A percentile compares a stretch with the other conserved stretches of the same genome.
phyloP scores from a whole-genome alignment of 2,797 vertebrate species.

The Alectoris magna region DNA sequence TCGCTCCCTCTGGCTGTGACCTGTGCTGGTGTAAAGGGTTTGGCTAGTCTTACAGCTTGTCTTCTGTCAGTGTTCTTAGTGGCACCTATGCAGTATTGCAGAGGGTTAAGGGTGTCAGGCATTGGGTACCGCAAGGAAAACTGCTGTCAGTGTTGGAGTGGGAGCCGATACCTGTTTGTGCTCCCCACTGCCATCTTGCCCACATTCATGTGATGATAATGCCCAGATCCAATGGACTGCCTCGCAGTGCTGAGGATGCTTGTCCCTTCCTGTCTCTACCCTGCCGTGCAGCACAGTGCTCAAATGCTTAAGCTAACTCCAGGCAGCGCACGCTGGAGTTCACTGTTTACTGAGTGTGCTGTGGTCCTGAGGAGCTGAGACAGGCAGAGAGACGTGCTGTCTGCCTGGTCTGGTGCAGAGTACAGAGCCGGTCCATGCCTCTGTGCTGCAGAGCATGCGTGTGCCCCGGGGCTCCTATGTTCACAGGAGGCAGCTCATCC shows the following conservation, averaged over 20 bases:
- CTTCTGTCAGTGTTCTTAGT: background rate
- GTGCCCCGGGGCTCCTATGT: background rate
- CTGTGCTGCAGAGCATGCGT: background rate
- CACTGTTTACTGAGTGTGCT: accelerated
- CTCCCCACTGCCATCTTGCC: background rate
- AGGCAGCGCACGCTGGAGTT: accelerated
- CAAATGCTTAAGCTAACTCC: background rate
- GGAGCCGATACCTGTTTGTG: background rate
- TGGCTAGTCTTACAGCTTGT: background rate
- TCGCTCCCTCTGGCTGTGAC: background rate
- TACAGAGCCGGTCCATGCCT: background rate
- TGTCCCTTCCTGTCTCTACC: background rate
- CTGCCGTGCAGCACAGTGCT: accelerated
- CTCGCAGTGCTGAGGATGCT: background rate
- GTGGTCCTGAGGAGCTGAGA: background rate
- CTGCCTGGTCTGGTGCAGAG: background rate
- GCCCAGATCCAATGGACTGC: background rate
- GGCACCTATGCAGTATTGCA: background rate
- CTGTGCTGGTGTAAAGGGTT: background rate
- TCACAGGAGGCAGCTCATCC: background rate
- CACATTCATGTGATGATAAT: background rate
- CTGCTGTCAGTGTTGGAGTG: background rate
- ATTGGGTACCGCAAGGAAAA: background rate
- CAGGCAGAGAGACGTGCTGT: background rate
- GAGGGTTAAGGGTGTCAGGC: background rate